These are phyloP conservation scores for Malthinus flaveolus DNA, from an alignment of 2,888 invertebrate species.

Conservation along the genomic window DNA sequence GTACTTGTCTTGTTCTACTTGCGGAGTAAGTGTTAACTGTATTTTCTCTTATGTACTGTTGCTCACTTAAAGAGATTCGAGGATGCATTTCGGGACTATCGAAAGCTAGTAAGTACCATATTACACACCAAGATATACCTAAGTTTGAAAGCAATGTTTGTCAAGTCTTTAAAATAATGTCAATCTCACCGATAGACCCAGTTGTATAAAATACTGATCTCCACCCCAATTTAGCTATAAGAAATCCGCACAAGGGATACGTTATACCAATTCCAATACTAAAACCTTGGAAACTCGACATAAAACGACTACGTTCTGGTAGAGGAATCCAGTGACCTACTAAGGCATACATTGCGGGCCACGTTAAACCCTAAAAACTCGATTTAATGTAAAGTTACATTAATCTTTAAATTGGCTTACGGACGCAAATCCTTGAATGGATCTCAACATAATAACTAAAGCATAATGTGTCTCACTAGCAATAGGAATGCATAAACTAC, in stretches of 20 bases:
- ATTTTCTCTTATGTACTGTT: constrained; percentile 67
- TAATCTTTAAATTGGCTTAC: constrained; percentile 50
- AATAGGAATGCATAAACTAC: constrained; percentile 67
- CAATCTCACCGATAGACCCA: constrained; percentile 59
- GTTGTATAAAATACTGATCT: constrained; percentile 71
- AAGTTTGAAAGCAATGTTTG: not conserved
- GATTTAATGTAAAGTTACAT: not conserved
- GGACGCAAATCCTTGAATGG: constrained; percentile 71
- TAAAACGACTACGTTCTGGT: constrained; percentile 71
- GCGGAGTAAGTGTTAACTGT: constrained; percentile 57
- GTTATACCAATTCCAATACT: constrained; percentile 74
- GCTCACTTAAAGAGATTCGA: constrained; percentile 66
- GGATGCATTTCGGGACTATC: constrained; percentile 71
- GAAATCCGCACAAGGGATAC: constrained; percentile 70
- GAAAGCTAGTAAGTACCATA: constrained; percentile 71
- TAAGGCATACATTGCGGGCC: constrained; percentile 77
- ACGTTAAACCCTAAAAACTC: constrained; percentile 64
- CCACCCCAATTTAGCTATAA: constrained; percentile 71
- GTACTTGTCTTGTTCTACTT: constrained; percentile 59
- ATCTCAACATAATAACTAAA: constrained; percentile 64
- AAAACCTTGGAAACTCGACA: constrained; percentile 78
- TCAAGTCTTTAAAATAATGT: no score
- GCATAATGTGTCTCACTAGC: constrained; percentile 66
- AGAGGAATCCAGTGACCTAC: constrained; percentile 75
- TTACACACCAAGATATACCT: constrained; percentile 64